Evolutionary conservation across 2,113 vertebrate genomes (phyloP), one percentile per base, ranked within the genome.

Genomic region (Saccopteryx bilineata): DNA sequence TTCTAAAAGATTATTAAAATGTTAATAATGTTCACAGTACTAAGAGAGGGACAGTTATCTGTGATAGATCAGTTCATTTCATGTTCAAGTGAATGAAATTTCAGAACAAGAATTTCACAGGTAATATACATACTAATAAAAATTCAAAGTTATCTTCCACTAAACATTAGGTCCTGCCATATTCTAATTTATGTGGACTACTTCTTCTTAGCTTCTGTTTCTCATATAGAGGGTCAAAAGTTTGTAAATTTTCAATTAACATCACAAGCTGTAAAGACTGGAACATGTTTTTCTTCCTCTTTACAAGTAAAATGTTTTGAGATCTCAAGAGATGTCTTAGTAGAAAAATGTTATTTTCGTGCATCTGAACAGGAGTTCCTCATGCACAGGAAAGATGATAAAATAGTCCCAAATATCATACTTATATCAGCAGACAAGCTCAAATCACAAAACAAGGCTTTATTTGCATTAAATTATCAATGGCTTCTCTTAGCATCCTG

Each of bases 281-380:
- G 63, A 84, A 66, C 39, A 58, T n/a, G 21, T 50, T 90, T 91
- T 90, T 52, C 52, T 87, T 76, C 46, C 56, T 95, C 50, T 89
- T 90, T 60, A 75, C 56, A 79, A 96, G 90, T 69, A 79, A 95
- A 96, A 78, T 61, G 3, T 81, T 90, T 80, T 69, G 15, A 3
- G 87, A 63, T 75, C 80, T 72, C 81, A 95, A 94, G 1, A 94
- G 52, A 76, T 48, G 26, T 9, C 84, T 93, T 78, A 33, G 2
- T 17, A 95, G 88, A 56, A 87, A 97, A 96, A 97, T 76, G 48
- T n/a, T 48, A 88, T 90, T 96, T 97, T 88, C 60, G 93, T 13
- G 60, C 21, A 19, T 23, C 7, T 84, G 13, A 93, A 1, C 1
- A 54, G 33, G 13, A 87, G 56, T 86, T 91, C 60, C 39, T 60